Evolutionary conservation across 92 coral and sea anemone species (phyloP).

Genomic region (Anthopleura xanthogrammica): DNA sequence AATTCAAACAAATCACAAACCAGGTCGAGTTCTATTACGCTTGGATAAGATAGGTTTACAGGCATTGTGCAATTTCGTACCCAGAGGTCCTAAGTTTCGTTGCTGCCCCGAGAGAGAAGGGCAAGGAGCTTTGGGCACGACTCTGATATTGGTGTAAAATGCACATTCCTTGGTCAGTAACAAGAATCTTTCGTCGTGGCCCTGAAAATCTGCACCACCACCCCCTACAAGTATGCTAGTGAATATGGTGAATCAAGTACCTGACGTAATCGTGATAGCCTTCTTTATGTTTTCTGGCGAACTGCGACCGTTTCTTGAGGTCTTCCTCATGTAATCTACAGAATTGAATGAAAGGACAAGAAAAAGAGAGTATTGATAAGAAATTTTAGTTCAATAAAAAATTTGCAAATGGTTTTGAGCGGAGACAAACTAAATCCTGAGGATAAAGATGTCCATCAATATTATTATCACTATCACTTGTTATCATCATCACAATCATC

Average conservation of each 20-base stretch:
- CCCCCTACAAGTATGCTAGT: background rate
- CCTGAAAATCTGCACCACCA: too few species aligned
- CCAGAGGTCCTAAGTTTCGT: too few species aligned
- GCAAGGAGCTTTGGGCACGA: too few species aligned
- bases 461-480: background rate
- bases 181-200: background rate
- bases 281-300: conserved; percentile 76
- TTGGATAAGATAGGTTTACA: too few species aligned
- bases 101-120: too few species aligned
- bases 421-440: too few species aligned
- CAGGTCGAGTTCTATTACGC: too few species aligned
- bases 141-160: background rate
- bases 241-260: conserved; percentile 33
- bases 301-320: conserved; percentile 66
- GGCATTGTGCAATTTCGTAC: too few species aligned
- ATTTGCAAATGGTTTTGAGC: too few species aligned
- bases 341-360: background rate
- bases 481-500: background rate
- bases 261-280: conserved; percentile 78
- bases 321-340: conserved; percentile 86
- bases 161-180: background rate
- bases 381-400: too few species aligned
- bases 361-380: background rate
- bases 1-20: too few species aligned
- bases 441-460: too few species aligned